Base-by-base conservation (phyloP, 2,888 invertebrate genomes). In the Rhimphoctona megacephalus region DNA sequence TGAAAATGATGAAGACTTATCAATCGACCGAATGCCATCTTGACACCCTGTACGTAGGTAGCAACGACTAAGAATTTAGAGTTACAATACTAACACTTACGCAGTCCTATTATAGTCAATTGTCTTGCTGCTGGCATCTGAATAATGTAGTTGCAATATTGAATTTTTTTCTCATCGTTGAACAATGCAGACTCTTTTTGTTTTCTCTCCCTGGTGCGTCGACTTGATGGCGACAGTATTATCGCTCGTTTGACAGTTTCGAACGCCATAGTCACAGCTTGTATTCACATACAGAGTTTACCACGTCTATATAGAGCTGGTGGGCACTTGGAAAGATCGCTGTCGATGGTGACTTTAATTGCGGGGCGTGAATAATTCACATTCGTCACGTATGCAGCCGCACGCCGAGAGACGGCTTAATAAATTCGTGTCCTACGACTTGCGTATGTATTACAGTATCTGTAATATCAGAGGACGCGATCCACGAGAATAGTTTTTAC, bases 401-500 rank as follows among this genome's bases (percentile, higher is more conserved):
- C 72, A 36, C 64, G 70, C 66, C 86, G 83, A 85, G 82, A 85
- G 85, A 92, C 90, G 88, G 88, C 88, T 91, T 87, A 90, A 92
- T 92, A 92, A 92, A 92, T 92, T 92, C 88, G 86, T 67, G 46
- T 78, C 80, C 82, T 52, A 78, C 88, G 82, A 86, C 33, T 87
- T 72, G 39, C 57, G 49, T n/a, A 5, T 70, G 17, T n/a, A 17
- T 49, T 52, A 25, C 74, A 52, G 17, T 30, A 25, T 72, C 30
- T 30, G 64, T 72, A 22, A 81, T 74, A 61, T 79, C 64, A 64
- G 57, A 46, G 61, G 17, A 33, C 39, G 22, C 54, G 39, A 36
- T 64, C 30, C 69, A 72, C 43, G 54, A 54, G 33, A 33, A 46
- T 57, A 52, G 46, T 73, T 79, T 88, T 88, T 78, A 88, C 87